A percentile compares a stretch with the other conserved stretches of the same genome.
Evolutionary conservation across 2,797 vertebrate genomes (phyloP).

Genomic region (Tachyglossus aculeatus): DNA sequence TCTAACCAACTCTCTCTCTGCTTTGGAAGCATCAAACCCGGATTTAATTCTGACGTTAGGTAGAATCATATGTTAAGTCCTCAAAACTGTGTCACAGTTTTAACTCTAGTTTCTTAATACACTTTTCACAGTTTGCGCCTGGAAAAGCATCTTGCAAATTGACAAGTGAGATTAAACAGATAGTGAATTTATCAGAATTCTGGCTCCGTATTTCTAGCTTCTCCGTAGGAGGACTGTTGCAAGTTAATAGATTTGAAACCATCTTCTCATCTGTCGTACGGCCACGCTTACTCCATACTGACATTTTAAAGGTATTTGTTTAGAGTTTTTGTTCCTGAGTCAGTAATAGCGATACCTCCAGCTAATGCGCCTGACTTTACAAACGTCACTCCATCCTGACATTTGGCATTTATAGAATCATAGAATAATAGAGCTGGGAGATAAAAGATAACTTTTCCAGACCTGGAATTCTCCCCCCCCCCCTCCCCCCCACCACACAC

Average conservation of each 20-base stretch:
- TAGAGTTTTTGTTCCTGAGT: not conserved
- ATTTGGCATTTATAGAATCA: not conserved
- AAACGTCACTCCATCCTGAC: not conserved
- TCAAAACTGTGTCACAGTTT: conserved; percentile 22
- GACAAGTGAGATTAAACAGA: not conserved
- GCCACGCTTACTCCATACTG: not conserved
- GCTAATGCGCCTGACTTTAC: not conserved
- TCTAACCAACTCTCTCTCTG: not conserved
- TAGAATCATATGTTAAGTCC: not conserved
- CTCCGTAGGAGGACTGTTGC: conserved; percentile 3
- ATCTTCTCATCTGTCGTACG: not conserved
- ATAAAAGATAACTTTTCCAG: too few species aligned
- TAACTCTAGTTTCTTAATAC: not conserved
- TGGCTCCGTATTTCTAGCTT: not conserved
- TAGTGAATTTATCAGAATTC: not conserved
- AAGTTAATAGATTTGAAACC: not conserved
- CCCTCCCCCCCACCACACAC: too few species aligned
- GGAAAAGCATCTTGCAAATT: not conserved
- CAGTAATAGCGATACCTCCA: not conserved
- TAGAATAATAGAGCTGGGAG: too few species aligned
- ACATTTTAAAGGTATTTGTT: not conserved
- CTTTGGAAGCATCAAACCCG: not conserved
- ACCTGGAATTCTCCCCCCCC: not conserved
- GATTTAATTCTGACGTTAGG: not conserved
- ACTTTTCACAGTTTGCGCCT: not conserved